phyloP scores from a whole-genome alignment of 2,113 vertebrate species.

The Spea multiplicata region DNA sequence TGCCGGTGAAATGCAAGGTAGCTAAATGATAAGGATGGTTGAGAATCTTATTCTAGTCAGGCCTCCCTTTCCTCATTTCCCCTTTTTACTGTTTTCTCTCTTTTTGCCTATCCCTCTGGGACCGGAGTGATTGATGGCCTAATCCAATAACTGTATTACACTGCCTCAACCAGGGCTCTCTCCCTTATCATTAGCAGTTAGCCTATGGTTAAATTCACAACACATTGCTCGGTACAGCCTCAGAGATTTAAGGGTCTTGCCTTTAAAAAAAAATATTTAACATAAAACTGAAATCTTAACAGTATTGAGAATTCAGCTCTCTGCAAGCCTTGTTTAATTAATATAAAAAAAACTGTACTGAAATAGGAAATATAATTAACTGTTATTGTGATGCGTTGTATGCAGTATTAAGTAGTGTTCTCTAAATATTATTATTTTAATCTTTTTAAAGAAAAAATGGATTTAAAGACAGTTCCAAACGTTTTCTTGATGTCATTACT shows the following conservation, averaged over 20 bases:
- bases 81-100: constrained; percentile 76
- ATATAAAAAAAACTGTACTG: constrained; percentile 73
- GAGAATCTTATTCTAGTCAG: constrained; percentile 75
- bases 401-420: too few species aligned
- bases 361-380: constrained; percentile 53
- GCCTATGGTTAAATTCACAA: constrained; percentile 89
- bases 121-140: constrained; percentile 81
- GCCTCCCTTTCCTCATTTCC: constrained; percentile 74
- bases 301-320: constrained; percentile 77
- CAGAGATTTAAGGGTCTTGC: constrained; percentile 88
- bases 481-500: too few species aligned
- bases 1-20: constrained; percentile 59
- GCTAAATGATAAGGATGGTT: constrained; percentile 65
- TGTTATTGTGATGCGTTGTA: too few species aligned
- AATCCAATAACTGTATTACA: constrained; percentile 83
- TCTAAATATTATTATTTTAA: too few species aligned
- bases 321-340: constrained; percentile 81
- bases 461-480: too few species aligned
- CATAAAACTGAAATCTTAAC: constrained; percentile 90
- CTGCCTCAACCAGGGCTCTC: constrained; percentile 75
- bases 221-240: constrained; percentile 81
- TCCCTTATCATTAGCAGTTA: constrained; percentile 90
- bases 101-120: constrained; percentile 71
- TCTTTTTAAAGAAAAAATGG: too few species aligned
- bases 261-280: constrained; percentile 90